phyloP scores from a whole-genome alignment of 2,888 invertebrate species.

The Dinocampus coccinellae region DNA sequence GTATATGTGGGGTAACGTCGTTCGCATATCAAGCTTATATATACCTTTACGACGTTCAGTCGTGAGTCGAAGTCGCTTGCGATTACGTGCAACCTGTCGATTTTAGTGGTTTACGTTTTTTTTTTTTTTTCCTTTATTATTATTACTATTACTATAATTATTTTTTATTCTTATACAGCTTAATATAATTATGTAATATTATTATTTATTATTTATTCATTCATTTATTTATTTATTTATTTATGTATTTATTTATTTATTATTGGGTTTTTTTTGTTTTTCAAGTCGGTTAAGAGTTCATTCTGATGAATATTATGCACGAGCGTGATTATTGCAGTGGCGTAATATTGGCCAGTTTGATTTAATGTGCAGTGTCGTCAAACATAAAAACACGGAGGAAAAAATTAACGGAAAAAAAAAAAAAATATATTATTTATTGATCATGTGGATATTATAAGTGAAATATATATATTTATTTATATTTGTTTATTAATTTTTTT shows the following conservation, averaged over 20 bases:
- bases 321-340: not conserved
- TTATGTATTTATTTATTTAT: not conserved
- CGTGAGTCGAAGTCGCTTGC: slow-evolving; percentile 22
- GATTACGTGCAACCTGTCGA: slow-evolving; percentile 28
- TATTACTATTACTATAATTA: no score
- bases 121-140: not conserved
- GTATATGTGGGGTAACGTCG: slow-evolving; percentile 56
- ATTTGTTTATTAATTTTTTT: no score
- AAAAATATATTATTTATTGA: not conserved
- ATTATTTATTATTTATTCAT: not conserved
- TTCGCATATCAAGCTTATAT: slow-evolving; percentile 53
- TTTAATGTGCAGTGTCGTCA: not conserved
- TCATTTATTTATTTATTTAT: not conserved
- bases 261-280: not conserved
- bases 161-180: not conserved
- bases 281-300: not conserved
- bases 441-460: not conserved
- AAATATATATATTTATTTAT: not conserved
- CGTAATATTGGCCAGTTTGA: not conserved
- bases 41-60: slow-evolving; percentile 45
- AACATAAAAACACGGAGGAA: not conserved
- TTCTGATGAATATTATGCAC: not conserved
- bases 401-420: not conserved
- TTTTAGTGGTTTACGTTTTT: not conserved
- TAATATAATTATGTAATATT: not conserved